Base-by-base conservation (phyloP, 2,797 vertebrate species). In the Nannoperca australis region DNA sequence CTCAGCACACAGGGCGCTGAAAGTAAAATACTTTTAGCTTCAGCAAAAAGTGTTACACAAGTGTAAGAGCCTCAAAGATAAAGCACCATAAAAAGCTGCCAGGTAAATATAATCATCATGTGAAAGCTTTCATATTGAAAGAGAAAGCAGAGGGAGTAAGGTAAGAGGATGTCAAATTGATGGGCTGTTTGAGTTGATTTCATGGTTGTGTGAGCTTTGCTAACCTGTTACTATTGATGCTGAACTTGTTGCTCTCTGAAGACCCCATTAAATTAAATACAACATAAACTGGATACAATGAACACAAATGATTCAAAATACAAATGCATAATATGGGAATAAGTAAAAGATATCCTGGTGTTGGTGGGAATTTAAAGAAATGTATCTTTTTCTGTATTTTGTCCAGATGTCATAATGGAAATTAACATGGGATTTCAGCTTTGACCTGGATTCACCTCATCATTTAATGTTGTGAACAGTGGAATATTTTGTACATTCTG, bases 181-280 rank as follows among this genome's bases (percentile, higher is more conserved):
- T 34, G 71, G 2, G 77, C 71, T 82, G 59, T 85, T 76, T 61
- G 67, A 83, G 76, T 51, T 60, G 73, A 56, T 87, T 84, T 83
- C 83, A 85, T 81, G 70, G 54, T 65, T 68, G 51, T 55, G 71
- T 86, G 62, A 75, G 15, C 56, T 73, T 76, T 70, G 51, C 68
- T 79, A 84, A 78, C 58, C 64, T 86, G 61, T 81, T 83, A 69
- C 72, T 68, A 65, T 55, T 82, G 66, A 83, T 47, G 69, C 73
- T 60, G 59, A 79, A 87, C 78, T 83, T 81, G 75, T 79, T 85
- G 78, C 84, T 79, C 44, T 78, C 44, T 72, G 45, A 82, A 85
- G 40, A 68, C 56, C 59, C 73, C 70, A 61, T 78, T 72, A 53
- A 76, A 82, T 66, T 66, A 62, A 65, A 78, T 20, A 62, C 64